Evolutionary conservation across 2,888 invertebrate genomes (phyloP).

Genomic region (Euproctis similis): DNA sequence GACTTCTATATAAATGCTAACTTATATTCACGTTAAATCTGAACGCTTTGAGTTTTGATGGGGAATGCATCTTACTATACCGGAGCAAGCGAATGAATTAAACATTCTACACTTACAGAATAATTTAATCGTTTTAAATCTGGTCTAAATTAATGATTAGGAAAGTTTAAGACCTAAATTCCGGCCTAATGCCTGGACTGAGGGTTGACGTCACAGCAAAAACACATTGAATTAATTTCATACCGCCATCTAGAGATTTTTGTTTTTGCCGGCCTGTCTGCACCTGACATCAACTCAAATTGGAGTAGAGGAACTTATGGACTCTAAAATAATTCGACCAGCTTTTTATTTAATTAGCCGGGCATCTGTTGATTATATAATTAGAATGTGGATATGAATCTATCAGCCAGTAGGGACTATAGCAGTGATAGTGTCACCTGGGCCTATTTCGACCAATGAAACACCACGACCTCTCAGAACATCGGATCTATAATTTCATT

Average conservation of each 20-base stretch:
- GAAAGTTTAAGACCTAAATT: slow-evolving; percentile 17
- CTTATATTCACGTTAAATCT: not conserved
- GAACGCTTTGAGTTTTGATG: not conserved
- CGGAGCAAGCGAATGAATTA: not conserved
- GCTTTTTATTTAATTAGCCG: slow-evolving; percentile 25
- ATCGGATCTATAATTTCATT: too few relatives aligned
- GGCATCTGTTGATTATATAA: too few relatives aligned
- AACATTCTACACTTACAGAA: too few relatives aligned
- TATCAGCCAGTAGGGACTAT: too few relatives aligned
- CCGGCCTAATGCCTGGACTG: slow-evolving; percentile 7
- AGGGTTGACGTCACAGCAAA: slow-evolving; percentile 16
- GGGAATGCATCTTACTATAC: slow-evolving; percentile 1
- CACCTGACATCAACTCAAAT: slow-evolving; percentile 39
- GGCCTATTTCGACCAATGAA: too few relatives aligned
- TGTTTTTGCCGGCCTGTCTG: slow-evolving; percentile 29
- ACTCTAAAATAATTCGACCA: slow-evolving; percentile 22
- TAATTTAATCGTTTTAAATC: not conserved
- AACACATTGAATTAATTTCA: slow-evolving; percentile 24
- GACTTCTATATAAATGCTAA: too few relatives aligned
- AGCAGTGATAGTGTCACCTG: too few relatives aligned
- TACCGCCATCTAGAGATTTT: slow-evolving; percentile 27
- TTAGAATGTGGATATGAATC: too few relatives aligned
- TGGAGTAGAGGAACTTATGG: slow-evolving; percentile 29
- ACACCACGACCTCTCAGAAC: too few relatives aligned
- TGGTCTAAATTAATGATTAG: slow-evolving; percentile 15